phyloP scores from a whole-genome alignment of 1,140 invertebrate genomes.

The Agrypnia vestita region DNA sequence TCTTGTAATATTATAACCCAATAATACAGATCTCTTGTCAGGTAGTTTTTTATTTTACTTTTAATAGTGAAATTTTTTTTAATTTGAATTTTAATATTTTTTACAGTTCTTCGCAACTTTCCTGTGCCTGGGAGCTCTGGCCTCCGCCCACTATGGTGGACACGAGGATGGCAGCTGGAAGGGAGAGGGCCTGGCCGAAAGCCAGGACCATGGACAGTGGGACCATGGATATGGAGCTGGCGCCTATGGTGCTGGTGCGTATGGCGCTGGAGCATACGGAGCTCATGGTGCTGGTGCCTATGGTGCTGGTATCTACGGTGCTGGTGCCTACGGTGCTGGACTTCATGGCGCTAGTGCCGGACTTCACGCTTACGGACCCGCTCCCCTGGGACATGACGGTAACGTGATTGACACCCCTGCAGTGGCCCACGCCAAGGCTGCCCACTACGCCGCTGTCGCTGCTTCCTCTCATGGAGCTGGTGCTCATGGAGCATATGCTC shows the following conservation, averaged over 20 bases:
- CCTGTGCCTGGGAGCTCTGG: slow-evolving; percentile 49
- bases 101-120: slow-evolving; percentile 50
- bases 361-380: slow-evolving; percentile 63
- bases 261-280: slow-evolving; percentile 16
- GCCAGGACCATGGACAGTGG: slow-evolving; percentile 53
- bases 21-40: no score
- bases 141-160: slow-evolving; percentile 9
- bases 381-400: slow-evolving; percentile 63
- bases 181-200: slow-evolving; percentile 52
- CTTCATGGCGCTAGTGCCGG: slow-evolving; percentile 63
- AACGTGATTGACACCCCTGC: slow-evolving; percentile 70
- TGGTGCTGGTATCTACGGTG: slow-evolving; percentile 60
- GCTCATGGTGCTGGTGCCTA: background rate
- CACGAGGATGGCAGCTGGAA: slow-evolving; percentile 52
- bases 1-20: no score
- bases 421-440: slow-evolving; percentile 70
- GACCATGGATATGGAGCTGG: slow-evolving; percentile 20
- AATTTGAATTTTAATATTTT: background rate
- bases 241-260: slow-evolving; percentile 58
- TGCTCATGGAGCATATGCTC: no score
- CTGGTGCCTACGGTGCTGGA: slow-evolving; percentile 62
- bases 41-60: no score
- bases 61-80: background rate
- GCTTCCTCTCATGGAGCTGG: slow-evolving; percentile 67
- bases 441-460: slow-evolving; percentile 53